Evolutionary conservation across 2,888 invertebrate species (phyloP), one percentile per base, ranked within the genome.

Genomic region (Rhingia campestris): DNA sequence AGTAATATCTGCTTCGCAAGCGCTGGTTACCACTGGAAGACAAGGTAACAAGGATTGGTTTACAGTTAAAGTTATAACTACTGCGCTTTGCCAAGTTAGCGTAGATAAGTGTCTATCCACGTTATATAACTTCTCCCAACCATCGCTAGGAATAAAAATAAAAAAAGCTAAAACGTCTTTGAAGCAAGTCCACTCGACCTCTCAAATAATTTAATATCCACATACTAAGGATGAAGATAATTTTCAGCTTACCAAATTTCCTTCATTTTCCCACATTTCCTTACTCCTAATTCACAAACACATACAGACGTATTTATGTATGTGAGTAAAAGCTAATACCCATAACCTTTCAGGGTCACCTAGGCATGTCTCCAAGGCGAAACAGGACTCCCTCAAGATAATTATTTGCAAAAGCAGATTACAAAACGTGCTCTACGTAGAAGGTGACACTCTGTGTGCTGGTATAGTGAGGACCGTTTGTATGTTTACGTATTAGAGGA

Each of bases 351-450:
- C 70, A 81, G 64, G 75, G 81, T 81, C 75, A 70, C 53, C 39
- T 59, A 64, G 63, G 22, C 33, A 10, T 64, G 56, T 32, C 53
- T 64, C 22, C 51, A 32, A 53, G 49, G 49, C 59, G 45, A 53
- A 58, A 37, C 49, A 45, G 70, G 39, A 66, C 59, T 59, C 64
- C 59, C 22, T 30, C 47, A 30, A 75, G 64, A 70, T 81, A 81
- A 81, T 81, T 75, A 72, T 54, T 81, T 72, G 72, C 76, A 67
- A 76, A 67, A 81, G 70, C 59, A 76, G 66, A 66, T 72, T 76
- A 73, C 76, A 72, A 76, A 81, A 81, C 81, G 76, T 81, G 81
- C 72, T 59, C 72, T 49, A 67, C 47, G n/a, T 66, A 32, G 70
- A 72, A 66, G 75, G 70, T 76, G 81, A 67, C 81, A 81, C 61